These are phyloP conservation scores for Tetramorium parvispinum DNA, from an alignment of 1,140 invertebrate species.

Conservation along the genomic window DNA sequence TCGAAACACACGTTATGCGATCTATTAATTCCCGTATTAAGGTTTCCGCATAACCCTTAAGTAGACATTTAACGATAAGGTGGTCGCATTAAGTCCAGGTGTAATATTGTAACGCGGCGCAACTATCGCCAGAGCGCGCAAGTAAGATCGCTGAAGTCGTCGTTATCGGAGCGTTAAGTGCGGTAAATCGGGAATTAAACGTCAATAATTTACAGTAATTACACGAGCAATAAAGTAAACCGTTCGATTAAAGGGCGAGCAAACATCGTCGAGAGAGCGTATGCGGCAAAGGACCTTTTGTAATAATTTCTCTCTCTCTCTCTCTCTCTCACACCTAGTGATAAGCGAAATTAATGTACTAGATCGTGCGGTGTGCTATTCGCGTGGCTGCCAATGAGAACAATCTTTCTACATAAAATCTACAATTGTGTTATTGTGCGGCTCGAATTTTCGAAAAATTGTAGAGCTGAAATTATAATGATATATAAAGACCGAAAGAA, in stretches of 20 bases:
- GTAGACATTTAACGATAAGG: slow-evolving; percentile 47
- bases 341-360: slow-evolving; percentile 48
- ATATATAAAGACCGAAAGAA: not conserved
- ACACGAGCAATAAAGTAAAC: slow-evolving; percentile 44
- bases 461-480: not conserved
- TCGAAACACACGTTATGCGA: not conserved
- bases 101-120: slow-evolving; percentile 38
- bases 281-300: not conserved
- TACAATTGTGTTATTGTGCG: slow-evolving; percentile 13
- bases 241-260: slow-evolving; percentile 16
- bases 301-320: not conserved
- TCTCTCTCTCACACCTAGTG: not conserved
- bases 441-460: not conserved
- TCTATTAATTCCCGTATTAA: slow-evolving; percentile 43
- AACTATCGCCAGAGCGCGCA: not conserved
- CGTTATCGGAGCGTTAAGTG: slow-evolving; percentile 22
- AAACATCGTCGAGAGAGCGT: not conserved
- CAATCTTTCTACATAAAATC: not conserved
- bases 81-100: slow-evolving; percentile 20
- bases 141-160: slow-evolving; percentile 35
- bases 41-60: slow-evolving; percentile 30
- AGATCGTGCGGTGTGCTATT: slow-evolving; percentile 17
- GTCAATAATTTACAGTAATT: slow-evolving; percentile 51
- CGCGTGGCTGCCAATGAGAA: not conserved
- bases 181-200: slow-evolving; percentile 19